A percentile compares a stretch with the other conserved stretches of the same genome.
These are phyloP conservation scores for Amblyraja radiata DNA, from an alignment of 2,797 vertebrate genomes.

Conservation along the genomic window DNA sequence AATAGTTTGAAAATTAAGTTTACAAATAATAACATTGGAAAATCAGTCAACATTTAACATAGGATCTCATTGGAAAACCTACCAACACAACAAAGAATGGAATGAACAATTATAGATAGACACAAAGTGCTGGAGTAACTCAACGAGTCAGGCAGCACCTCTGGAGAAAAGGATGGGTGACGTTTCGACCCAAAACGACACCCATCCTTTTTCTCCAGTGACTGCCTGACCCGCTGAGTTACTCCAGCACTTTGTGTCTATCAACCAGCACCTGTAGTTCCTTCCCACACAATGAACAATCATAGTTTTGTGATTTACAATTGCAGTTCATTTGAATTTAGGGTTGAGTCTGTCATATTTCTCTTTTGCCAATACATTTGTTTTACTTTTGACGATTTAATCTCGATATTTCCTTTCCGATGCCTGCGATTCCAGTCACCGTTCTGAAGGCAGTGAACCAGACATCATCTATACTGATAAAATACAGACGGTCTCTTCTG, in stretches of 20 bases:
- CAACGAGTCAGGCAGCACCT: too few relatives aligned
- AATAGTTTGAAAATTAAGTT: background rate
- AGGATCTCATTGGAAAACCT: background rate
- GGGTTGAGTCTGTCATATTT: background rate
- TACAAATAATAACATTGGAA: background rate
- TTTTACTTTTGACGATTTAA: background rate
- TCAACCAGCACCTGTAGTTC: too few relatives aligned
- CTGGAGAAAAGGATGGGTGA: too few relatives aligned
- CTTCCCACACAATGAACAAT: background rate
- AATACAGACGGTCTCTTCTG: conserved; percentile 40
- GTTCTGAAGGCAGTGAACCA: conserved; percentile 38
- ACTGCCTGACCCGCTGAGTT: too few relatives aligned
- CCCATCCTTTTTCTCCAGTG: too few relatives aligned
- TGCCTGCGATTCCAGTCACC: background rate
- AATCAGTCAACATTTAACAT: background rate
- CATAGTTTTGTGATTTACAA: background rate
- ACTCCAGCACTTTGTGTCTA: too few relatives aligned
- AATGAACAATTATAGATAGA: background rate
- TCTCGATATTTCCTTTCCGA: background rate
- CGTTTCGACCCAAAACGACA: too few relatives aligned
- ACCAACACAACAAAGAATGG: background rate
- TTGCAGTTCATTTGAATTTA: background rate
- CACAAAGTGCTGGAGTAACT: too few relatives aligned
- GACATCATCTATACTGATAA: conserved; percentile 42
- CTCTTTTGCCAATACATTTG: background rate